Base-by-base conservation (phyloP, 2,888 invertebrate genomes). In the Lymantria monacha region DNA sequence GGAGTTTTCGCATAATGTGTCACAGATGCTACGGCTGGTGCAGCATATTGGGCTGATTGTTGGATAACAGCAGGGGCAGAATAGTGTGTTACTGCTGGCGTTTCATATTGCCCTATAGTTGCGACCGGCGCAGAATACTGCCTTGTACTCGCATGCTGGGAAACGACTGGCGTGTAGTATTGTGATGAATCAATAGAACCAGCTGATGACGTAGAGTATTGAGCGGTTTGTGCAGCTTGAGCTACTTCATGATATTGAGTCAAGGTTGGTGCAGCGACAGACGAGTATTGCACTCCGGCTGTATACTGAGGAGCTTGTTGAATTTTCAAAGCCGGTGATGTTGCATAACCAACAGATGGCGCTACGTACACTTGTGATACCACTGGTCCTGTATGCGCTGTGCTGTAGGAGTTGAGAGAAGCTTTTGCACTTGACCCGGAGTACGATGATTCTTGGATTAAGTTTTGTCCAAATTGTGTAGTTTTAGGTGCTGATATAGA, bases 301-400 rank as follows among this genome's bases (percentile, higher is more conserved):
- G 71, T 59, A 13, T 63, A 68, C 60, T 74, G 77, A 42, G 66
- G 48, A 9, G 65, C 55, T 58, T 75, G 77, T 55, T 82, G 83
- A 1, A 65, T 60, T 63, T 74, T 83, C 30, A 90, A 68, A n/a
- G 78, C 74, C 0, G 84, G 75, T 0, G 87, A 75, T 9, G 84
- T 81, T n/a, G 81, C 80, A 54, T 91, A 91, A 22, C 82, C 72
- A n/a, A 80, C 74, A 31, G 86, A 66, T 0, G 81, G 78, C 44
- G 86, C 89, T 5, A 89, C 81, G 43, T 68, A 85, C n/a, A 90
- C 87, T 76, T 91, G 91, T 14, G 92, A 84, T 1, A 91, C 83
- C 0, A 91, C 88, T 0, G 90, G 87, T 46, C 84, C 79, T n/a
- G 76, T 48, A 40, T 85, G 80, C 11, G 79, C 67, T 58, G 73